phyloP scores from a whole-genome alignment of 2,797 vertebrate species.

The Danio choprae region DNA sequence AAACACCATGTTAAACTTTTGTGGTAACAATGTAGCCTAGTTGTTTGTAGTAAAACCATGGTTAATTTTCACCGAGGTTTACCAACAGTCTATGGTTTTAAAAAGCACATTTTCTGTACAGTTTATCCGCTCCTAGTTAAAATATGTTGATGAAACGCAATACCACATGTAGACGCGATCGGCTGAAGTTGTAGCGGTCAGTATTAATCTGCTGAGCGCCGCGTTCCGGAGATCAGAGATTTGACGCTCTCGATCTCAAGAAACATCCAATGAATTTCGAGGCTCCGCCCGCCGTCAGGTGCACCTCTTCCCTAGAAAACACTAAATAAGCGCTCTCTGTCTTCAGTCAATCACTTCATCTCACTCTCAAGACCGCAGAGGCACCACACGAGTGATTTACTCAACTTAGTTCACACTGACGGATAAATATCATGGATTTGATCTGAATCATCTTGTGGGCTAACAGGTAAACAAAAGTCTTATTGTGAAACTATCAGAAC shows the following conservation, averaged over 20 bases:
- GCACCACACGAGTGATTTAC: not conserved
- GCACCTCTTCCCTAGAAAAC: not conserved
- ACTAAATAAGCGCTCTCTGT: not conserved
- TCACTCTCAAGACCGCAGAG: not conserved
- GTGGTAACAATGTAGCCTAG: no score
- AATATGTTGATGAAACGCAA: not conserved
- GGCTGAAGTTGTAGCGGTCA: not conserved
- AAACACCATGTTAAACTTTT: no score
- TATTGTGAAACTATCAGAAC: not conserved
- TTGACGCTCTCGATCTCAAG: not conserved
- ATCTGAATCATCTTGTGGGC: not conserved
- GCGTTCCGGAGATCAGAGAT: not conserved
- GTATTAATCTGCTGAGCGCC: not conserved
- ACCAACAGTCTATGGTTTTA: no score
- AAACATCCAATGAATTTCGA: constrained; percentile 1
- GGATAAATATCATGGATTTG: constrained; percentile 24
- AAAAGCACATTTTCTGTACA: no score
- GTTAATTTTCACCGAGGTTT: no score
- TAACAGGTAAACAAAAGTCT: constrained; percentile 12
- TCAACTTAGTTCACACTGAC: not conserved
- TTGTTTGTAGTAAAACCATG: no score
- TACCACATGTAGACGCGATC: not conserved
- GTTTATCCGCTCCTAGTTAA: not conserved
- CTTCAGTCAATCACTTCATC: constrained; percentile 27
- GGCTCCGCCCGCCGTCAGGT: constrained; percentile 43